Evolutionary conservation across 92 coral and sea anemone genomes (phyloP), one percentile per base, ranked within the genome.

Genomic region (Epizoanthus illoricatus): DNA sequence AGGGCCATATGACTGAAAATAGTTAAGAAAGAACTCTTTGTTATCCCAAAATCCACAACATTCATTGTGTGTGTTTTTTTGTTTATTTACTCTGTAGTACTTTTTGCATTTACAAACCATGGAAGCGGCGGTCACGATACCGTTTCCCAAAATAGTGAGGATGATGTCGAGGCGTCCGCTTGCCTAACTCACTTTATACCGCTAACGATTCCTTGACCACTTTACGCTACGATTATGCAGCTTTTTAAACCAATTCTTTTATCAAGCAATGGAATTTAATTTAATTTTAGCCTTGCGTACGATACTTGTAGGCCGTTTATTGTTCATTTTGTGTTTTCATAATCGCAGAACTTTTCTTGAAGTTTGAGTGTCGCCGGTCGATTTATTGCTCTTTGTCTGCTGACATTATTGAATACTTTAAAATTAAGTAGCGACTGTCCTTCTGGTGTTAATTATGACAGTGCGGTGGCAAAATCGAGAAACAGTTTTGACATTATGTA

Each of bases 191-290:
- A 5, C 33, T 33, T 6, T 75, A 36, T 20, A n/a, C 49, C n/a
- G 23, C 16, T n/a, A 33, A 42, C 24, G 42, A 45, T 56, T 28
- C 52, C 49, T 45, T 41, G 67, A 39, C 40, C 45, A 36, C 63
- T 57, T 78, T 63, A 62, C 65, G 82, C 82, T 43, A 5, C 56
- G 17, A 63, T 63, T 56, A 62, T 12, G 8, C 61, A 21, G 71
- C 33, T 49, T 78, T 36, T 64, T 45, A 21, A 78, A n/a, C 52
- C 19, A 62, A 78, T 78, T 78, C 70, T 56, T 57, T 78, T 64
- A 23, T 43, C 33, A 15, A 71, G 68, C 69, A 18, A 39, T 59
- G 21, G 42, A 75, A 36, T 18, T 75, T 75, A 58, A 63, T n/a
- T 75, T 59, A 40, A 23, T 75, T 40, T 75, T 39, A 75, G 57